Evolutionary conservation across 23 tunicate genomes (phyloP).

Genomic region (Styela plicata): DNA sequence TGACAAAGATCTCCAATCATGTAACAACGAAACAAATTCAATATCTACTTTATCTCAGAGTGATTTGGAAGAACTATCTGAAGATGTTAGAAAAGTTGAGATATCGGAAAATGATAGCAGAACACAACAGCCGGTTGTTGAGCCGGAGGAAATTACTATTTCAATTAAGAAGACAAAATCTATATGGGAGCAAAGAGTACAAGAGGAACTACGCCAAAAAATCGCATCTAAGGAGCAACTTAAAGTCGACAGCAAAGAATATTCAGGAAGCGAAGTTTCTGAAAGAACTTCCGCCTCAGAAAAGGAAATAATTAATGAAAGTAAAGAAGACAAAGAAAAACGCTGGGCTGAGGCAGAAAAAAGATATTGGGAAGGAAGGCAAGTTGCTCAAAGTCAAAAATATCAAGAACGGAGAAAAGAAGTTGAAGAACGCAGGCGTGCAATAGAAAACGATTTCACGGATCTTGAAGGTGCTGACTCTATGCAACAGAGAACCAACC

Average conservation of each 20-base stretch:
- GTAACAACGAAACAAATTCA: not conserved
- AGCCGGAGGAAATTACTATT: not conserved
- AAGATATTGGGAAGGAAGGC: not conserved
- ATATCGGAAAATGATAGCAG: not conserved
- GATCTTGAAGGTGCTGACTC: not conserved
- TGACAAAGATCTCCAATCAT: not conserved
- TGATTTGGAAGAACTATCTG: not conserved
- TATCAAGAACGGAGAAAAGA: not conserved
- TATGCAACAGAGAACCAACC: not conserved
- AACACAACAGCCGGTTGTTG: too few relatives aligned
- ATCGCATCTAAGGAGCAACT: not conserved
- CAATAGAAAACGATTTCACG: not conserved
- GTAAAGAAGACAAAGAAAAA: not conserved
- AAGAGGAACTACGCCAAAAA: not conserved
- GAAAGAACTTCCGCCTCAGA: not conserved
- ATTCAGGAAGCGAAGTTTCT: not conserved
- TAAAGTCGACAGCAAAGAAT: not conserved
- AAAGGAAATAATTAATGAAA: not conserved
- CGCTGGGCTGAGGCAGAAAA: not conserved
- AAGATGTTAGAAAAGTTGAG: not conserved
- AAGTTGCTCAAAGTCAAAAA: not conserved
- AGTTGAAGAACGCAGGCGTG: not conserved
- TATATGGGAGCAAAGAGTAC: not conserved
- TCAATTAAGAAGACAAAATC: not conserved
- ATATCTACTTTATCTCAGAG: too few relatives aligned